phyloP scores from a whole-genome alignment of 2,797 vertebrate species.

The Danionella dracula region DNA sequence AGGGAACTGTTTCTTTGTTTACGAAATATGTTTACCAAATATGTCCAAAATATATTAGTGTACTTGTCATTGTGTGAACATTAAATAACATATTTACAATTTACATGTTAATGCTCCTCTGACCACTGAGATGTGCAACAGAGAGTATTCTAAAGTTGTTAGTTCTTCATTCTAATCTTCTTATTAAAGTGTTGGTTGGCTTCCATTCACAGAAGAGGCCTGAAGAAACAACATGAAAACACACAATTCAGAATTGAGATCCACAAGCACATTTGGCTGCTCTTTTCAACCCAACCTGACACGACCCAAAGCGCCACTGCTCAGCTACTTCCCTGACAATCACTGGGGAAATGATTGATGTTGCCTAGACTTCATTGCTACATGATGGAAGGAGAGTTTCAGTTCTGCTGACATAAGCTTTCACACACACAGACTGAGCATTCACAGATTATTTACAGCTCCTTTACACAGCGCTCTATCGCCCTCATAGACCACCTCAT shows the following conservation, averaged over 20 bases:
- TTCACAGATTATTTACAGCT: slow-evolving; percentile 67
- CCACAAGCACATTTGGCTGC: not conserved
- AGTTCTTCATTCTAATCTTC: no score
- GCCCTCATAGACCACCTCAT: slow-evolving; percentile 38
- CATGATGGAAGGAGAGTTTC: slow-evolving; percentile 68
- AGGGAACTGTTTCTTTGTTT: no score
- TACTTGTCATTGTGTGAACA: no score
- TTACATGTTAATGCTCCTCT: no score
- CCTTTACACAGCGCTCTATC: slow-evolving; percentile 50
- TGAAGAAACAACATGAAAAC: not conserved
- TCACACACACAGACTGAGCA: slow-evolving; percentile 61
- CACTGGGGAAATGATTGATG: slow-evolving; percentile 65
- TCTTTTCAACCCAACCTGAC: slow-evolving; percentile 24
- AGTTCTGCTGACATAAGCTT: slow-evolving; percentile 70
- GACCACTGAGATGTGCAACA: no score
- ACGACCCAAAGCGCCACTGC: slow-evolving; percentile 34
- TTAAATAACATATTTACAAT: no score
- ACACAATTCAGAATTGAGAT: not conserved
- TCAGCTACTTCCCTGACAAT: slow-evolving; percentile 50
- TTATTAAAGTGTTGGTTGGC: not conserved
- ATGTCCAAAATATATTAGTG: no score
- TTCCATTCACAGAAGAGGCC: not conserved
- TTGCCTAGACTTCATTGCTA: slow-evolving; percentile 60
- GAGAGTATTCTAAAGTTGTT: no score
- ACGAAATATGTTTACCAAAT: no score